Percentiles rank a stretch among this genome's conserved stretches.
Conservation (phyloP, 2,888 invertebrate genomes). For the Pterobdella sp. region DNA sequence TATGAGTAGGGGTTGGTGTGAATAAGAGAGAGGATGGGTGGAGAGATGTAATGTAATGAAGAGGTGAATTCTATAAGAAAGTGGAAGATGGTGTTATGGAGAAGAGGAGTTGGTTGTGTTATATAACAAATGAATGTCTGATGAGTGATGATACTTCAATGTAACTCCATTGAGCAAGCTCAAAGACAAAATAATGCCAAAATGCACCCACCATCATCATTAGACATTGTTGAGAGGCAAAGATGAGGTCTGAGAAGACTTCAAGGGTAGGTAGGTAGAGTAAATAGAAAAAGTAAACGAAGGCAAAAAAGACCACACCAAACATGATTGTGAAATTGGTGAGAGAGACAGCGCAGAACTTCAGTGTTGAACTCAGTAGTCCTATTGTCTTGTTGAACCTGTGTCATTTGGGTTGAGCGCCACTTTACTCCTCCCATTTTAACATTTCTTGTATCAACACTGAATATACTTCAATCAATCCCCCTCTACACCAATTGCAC, state of each 20-base stretch:
- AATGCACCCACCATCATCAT: slow-evolving; percentile 47
- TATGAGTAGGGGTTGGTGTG: background rate
- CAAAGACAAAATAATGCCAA: background rate
- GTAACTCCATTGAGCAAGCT: background rate
- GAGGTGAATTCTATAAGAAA: background rate
- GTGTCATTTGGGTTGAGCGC: background rate
- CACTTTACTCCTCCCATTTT: background rate
- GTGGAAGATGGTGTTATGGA: background rate
- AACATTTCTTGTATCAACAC: background rate
- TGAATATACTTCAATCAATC: background rate
- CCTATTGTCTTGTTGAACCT: slow-evolving; percentile 28
- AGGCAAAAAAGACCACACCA: slow-evolving; percentile 48
- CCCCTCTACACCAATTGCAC: background rate
- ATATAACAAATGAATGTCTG: background rate
- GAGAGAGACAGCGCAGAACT: slow-evolving; percentile 43
- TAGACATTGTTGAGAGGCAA: slow-evolving; percentile 44
- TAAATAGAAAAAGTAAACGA: slow-evolving; percentile 49
- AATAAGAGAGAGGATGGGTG: slow-evolving; percentile 1
- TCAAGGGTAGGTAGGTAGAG: slow-evolving; percentile 42
- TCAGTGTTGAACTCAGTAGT: slow-evolving; percentile 44
- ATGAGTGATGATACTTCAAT: too few species aligned
- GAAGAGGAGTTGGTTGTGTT: background rate
- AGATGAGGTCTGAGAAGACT: slow-evolving; percentile 41
- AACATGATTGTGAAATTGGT: slow-evolving; percentile 49
- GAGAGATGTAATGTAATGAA: background rate